phyloP scores from a whole-genome alignment of 2,113 vertebrate genomes.

The Procavia capensis region DNA sequence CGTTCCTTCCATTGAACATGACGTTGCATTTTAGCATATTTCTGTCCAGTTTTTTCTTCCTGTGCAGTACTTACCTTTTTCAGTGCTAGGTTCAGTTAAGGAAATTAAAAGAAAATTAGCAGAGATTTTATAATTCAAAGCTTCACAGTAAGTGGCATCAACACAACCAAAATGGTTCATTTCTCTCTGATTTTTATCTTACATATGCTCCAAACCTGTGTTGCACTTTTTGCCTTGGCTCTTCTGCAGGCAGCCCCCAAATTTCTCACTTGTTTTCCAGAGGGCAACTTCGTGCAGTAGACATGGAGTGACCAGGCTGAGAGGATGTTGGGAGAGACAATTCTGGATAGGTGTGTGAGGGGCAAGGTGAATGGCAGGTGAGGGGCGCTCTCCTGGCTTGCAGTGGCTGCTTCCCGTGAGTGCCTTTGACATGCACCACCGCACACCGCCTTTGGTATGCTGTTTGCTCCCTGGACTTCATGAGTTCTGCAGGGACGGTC shows the following conservation, averaged over 20 bases:
- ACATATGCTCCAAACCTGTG: not conserved
- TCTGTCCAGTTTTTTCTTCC: not conserved
- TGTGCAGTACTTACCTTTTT: not conserved
- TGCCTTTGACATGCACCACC: conserved; percentile 61
- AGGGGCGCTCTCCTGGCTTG: not conserved
- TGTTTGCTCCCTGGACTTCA: conserved; percentile 82
- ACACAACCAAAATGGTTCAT: not conserved
- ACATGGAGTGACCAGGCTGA: not conserved
- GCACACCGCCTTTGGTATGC: conserved; percentile 79
- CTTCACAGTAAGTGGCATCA: not conserved
- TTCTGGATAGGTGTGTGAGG: not conserved
- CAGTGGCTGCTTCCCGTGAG: conserved; percentile 37
- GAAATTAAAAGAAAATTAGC: not conserved
- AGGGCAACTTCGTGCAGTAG: not conserved
- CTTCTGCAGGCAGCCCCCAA: not conserved
- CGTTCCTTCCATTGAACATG: not conserved
- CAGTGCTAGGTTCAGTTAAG: not conserved
- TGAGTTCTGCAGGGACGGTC: conserved; percentile 87
- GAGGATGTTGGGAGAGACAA: not conserved
- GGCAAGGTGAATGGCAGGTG: not conserved
- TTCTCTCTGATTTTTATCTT: conserved; percentile 3
- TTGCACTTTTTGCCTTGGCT: not conserved
- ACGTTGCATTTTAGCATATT: not conserved
- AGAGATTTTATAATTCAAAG: not conserved
- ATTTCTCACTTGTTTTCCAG: not conserved